These are phyloP conservation scores for Euleptes europaea DNA, from an alignment of 2,113 vertebrate genomes.

Conservation along the genomic window DNA sequence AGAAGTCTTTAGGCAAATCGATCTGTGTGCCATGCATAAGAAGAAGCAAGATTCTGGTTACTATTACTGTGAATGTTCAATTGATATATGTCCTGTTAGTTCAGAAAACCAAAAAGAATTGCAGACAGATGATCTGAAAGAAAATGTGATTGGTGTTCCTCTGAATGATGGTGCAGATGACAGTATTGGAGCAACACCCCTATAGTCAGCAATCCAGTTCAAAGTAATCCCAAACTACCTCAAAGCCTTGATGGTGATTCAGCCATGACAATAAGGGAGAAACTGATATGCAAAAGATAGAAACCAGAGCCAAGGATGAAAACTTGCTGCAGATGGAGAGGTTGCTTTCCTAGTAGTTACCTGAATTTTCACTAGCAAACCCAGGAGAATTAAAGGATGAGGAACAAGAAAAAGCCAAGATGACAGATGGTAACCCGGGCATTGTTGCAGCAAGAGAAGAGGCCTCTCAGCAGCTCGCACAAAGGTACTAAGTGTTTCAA, in stretches of 20 bases:
- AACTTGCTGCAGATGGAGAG: slow-evolving; percentile 44
- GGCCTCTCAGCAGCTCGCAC: slow-evolving; percentile 42
- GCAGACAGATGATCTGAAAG: neutral
- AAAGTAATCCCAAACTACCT: slow-evolving; percentile 30
- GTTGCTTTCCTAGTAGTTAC: slow-evolving; percentile 36
- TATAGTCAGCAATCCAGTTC: neutral
- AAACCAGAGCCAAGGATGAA: slow-evolving; percentile 49
- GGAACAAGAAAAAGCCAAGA: slow-evolving; percentile 36
- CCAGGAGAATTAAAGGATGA: slow-evolving; percentile 38
- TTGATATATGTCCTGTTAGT: neutral
- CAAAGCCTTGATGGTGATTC: slow-evolving; percentile 43
- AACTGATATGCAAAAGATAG: slow-evolving; percentile 1
- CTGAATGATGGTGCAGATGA: neutral
- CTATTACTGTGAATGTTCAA: slow-evolving; percentile 56
- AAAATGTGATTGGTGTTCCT: neutral
- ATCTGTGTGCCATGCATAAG: slow-evolving; percentile 69
- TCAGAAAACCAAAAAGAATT: slow-evolving; percentile 1
- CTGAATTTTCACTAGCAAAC: slow-evolving; percentile 58
- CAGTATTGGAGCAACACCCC: neutral
- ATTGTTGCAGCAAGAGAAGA: slow-evolving; percentile 56
- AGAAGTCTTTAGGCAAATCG: slow-evolving; percentile 52
- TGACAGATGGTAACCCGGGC: slow-evolving; percentile 58
- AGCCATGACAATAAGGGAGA: slow-evolving; percentile 7
- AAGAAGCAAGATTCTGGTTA: slow-evolving; percentile 65
- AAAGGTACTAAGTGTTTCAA: slow-evolving; percentile 6